Base-by-base conservation (phyloP, 2,888 invertebrate species). In the Leucophenga maculata region DNA sequence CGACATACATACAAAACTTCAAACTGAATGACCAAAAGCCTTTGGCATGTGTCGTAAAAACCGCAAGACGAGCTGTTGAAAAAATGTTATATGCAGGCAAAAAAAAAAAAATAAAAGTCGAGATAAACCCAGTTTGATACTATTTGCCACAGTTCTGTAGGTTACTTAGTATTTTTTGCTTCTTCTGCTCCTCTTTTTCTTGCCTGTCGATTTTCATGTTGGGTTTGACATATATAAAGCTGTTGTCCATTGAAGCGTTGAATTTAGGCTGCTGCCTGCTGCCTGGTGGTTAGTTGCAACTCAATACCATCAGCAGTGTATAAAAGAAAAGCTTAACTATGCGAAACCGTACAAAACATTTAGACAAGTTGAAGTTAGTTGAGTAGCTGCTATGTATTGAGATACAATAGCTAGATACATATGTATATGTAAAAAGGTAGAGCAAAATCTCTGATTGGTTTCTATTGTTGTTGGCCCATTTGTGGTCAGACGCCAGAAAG, bases 231-330 rank as follows among this genome's bases (percentile, higher is more conserved):
- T 64, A 54, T 22, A 55, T 39, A 69, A 68, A 73, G 74, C 62
- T 66, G 70, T 64, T 66, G 70, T 64, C 73, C 83, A 84, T 84
- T 80, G 70, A 84, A 80, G 83, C 80, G 81, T 80, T 82, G 79
- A 84, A 80, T 80, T 80, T 80, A 79, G 84, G 80, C 84, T 80
- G 75, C 74, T 16, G n/a, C 54, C 16, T 14, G 18, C 20, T 22
- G 13, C 8, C 9, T 32, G 32, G 3, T 6, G 32, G 32, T 6
- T 6, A 32, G 8, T 32, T 32, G 22, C 55, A 20, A 31, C 65
- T 8, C 55, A 22, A 55, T 22, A 55, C 13, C 18, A 55, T 14
- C 22, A 14, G 4, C 22, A 22, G 55, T 55, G 13, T 26, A 55
- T 55, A 22, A 50, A 50, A 39, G 39, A 39, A 39, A 39, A 31